Evolutionary conservation across 1,140 invertebrate species (phyloP).

Genomic region (Cecropterus lyciades): DNA sequence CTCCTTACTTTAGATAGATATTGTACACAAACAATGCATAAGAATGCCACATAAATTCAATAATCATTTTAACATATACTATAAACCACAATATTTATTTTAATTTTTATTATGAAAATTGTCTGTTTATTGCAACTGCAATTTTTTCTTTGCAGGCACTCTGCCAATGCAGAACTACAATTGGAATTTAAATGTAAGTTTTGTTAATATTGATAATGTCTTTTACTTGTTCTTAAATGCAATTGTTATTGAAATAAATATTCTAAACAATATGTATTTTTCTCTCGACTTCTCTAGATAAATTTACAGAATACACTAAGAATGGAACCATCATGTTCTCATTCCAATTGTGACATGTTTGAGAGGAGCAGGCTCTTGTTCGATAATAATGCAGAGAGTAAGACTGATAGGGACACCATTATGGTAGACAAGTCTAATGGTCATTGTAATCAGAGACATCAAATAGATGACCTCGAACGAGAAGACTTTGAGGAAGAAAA

Average conservation of each 20-base stretch:
- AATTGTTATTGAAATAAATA: background rate
- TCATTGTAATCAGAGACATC: slow-evolving; percentile 55
- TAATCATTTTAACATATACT: too few relatives aligned
- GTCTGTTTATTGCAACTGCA: too few relatives aligned
- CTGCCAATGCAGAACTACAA: slow-evolving; percentile 14
- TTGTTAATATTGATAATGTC: background rate
- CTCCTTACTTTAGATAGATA: too few relatives aligned
- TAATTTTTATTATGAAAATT: too few relatives aligned
- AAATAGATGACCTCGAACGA: slow-evolving; percentile 73
- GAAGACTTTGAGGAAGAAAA: slow-evolving; percentile 80
- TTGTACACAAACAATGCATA: too few relatives aligned
- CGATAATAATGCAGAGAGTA: slow-evolving; percentile 60
- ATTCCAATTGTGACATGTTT: slow-evolving; percentile 64
- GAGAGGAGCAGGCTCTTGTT: slow-evolving; percentile 56
- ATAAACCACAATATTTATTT: too few relatives aligned
- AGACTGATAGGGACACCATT: slow-evolving; percentile 60
- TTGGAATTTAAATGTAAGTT: slow-evolving; percentile 9
- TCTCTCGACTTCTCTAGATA: background rate
- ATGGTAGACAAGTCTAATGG: slow-evolving; percentile 51
- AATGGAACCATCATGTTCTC: slow-evolving; percentile 77
- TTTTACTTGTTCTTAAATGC: background rate
- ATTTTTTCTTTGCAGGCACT: slow-evolving; percentile 22
- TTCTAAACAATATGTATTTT: background rate
- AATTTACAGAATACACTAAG: slow-evolving; percentile 48
- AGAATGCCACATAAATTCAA: too few relatives aligned